These are phyloP conservation scores for Plebejus argus DNA, from an alignment of 2,888 invertebrate species.

Conservation along the genomic window DNA sequence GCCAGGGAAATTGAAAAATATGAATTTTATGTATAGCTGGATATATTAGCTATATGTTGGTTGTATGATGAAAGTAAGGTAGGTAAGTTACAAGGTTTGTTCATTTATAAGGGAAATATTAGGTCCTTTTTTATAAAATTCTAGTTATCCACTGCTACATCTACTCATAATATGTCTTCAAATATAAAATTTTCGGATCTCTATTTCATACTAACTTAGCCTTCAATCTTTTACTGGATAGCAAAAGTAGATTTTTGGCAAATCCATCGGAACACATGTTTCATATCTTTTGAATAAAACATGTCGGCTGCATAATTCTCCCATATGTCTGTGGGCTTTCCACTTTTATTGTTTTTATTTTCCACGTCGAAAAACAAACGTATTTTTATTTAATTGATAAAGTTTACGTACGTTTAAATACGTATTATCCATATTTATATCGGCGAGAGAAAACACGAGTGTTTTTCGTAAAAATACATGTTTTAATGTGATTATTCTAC, in stretches of 20 bases:
- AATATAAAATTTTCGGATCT: too few relatives aligned
- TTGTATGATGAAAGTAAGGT: too few relatives aligned
- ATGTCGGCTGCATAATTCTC: conserved; percentile 69
- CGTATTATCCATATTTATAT: conserved; percentile 11
- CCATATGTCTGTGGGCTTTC: conserved; percentile 53
- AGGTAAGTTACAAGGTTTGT: too few relatives aligned
- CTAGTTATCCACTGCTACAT: too few relatives aligned
- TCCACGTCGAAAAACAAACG: conserved; percentile 9
- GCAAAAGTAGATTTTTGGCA: conserved; percentile 1
- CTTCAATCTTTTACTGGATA: background rate
- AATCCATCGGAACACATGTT: background rate
- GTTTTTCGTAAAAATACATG: background rate
- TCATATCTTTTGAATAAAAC: conserved; percentile 66
- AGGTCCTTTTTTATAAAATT: too few relatives aligned
- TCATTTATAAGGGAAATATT: too few relatives aligned
- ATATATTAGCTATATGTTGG: too few relatives aligned
- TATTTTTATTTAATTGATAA: conserved; percentile 25
- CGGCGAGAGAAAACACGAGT: background rate
- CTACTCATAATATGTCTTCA: too few relatives aligned
- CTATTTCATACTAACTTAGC: background rate
- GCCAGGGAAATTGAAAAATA: too few relatives aligned
- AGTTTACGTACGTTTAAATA: conserved; percentile 20
- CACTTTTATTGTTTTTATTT: conserved; percentile 18
- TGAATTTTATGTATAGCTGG: too few relatives aligned
- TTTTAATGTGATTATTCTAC: background rate